Evolutionary conservation across 1,140 invertebrate species (phyloP).

Genomic region (Pomacea maculata): DNA sequence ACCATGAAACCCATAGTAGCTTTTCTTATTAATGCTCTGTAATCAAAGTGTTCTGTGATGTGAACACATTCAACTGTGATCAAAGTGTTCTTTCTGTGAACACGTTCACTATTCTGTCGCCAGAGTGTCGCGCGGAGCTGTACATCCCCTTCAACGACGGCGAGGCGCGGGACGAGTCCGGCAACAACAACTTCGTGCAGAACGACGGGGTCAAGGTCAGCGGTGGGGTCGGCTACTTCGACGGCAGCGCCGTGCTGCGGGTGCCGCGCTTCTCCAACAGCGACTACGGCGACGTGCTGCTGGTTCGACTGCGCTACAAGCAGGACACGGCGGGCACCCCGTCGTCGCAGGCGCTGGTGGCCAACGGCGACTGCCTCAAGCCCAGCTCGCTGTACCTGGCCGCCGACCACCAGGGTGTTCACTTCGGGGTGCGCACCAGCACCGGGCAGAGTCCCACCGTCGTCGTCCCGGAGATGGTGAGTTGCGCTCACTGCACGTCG

Average conservation of each 20-base stretch:
- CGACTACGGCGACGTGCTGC: conserved; percentile 38
- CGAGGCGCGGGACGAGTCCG: conserved; percentile 32
- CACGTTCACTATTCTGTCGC: not conserved
- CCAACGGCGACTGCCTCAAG: conserved; percentile 47
- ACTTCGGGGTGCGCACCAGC: conserved; percentile 38
- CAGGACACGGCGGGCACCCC: conserved; percentile 21
- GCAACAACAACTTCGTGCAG: conserved; percentile 38
- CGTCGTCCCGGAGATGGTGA: conserved; percentile 27
- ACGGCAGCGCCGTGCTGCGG: conserved; percentile 41
- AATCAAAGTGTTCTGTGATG: not conserved
- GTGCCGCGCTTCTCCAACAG: conserved; percentile 47
- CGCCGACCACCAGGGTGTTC: conserved; percentile 59
- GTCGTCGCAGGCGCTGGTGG: conserved; percentile 37
- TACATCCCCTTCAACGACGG: conserved; percentile 43
- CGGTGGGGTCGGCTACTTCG: conserved; percentile 41
- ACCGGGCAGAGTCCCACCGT: conserved; percentile 28
- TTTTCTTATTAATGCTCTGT: not conserved
- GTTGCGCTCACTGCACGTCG: not conserved
- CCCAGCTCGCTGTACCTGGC: conserved; percentile 41
- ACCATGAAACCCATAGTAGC: not conserved
- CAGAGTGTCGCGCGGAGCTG: conserved; percentile 42
- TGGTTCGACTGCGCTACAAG: conserved; percentile 31
- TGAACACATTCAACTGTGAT: not conserved
- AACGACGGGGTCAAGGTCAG: conserved; percentile 41
- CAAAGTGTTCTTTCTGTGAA: not conserved